Evolutionary conservation across 30 jellyfish, hydroid and myxozoan species (phyloP), one percentile per base, ranked within the genome.

Genomic region (Aurelia aurita complex sp. Pacific): DNA sequence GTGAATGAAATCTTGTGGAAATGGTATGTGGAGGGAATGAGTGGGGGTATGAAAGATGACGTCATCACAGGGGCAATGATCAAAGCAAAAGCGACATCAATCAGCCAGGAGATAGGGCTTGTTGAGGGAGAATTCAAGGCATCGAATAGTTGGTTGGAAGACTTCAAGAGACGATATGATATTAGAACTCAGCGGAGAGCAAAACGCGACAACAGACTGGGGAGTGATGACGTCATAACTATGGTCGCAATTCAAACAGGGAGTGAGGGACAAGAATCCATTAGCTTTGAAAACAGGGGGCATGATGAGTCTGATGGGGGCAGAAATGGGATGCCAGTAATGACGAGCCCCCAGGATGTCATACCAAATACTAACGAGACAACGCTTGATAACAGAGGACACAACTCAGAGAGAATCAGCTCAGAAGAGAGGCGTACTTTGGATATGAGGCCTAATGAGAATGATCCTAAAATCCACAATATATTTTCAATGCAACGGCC

Each of bases 111-210:
- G 68, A 46, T 84, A 38, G 93, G 93, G 51, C 53, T 84, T 13
- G 81, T 84, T 13, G 81, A 71, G 17, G 81, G 79, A 35, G 96
- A 75, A 23, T 87, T 87, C 75, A 87, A 87, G 51, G 96, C 96
- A 7, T 87, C 96, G 42, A 87, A 87, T 60, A 89, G 96, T 2
- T 87, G 96, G 96, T 68, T 87, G 81, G 96, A 87, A 12, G 33
- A 86, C 23, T 87, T 87, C 52, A 79, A 74, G 42, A 72, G 90
- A 38, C 77, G 96, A 32, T 80, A 77, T 29, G 85, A 69, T 52
- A 55, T 87, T 18, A 81, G 34, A 18, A 62, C 62, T 40, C 57
- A 61, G 13, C 74, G 93, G 38, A 84, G 64, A 64, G 29, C 19
- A 43, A 62, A 60, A 19, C 54, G 74, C 53, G 84, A 70, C 43